Conservation (phyloP, 2,888 invertebrate genomes). For the Norana najaformis region DNA sequence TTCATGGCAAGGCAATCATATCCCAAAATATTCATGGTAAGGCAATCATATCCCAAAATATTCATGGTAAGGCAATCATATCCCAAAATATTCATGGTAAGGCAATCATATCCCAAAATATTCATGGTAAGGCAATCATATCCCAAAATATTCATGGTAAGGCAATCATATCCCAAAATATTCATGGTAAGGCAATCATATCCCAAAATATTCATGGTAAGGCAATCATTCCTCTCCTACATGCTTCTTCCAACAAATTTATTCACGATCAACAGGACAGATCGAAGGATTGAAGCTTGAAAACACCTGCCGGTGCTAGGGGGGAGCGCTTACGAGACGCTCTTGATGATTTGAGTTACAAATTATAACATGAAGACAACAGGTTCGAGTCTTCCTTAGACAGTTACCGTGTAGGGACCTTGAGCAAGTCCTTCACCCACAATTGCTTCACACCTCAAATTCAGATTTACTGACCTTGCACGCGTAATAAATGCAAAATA, state of each 20-base stretch:
- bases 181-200: not conserved
- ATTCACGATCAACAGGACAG: too few species aligned
- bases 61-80: not conserved
- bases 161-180: not conserved
- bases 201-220: not conserved
- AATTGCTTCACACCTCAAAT: too few species aligned
- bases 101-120: not conserved
- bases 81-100: not conserved
- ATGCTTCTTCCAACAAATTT: not conserved
- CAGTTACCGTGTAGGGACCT: too few species aligned
- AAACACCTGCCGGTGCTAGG: too few species aligned
- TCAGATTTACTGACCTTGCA: too few species aligned
- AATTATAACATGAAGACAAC: not conserved
- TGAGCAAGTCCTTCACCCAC: too few species aligned
- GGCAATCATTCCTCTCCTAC: not conserved
- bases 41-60: not conserved
- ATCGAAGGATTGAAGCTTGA: too few species aligned
- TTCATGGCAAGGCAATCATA: not conserved
- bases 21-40: not conserved
- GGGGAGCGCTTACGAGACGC: too few species aligned
- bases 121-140: not conserved
- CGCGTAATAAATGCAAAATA: not conserved
- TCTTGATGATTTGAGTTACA: too few species aligned
- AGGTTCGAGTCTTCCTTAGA: too few species aligned
- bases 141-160: not conserved